Base-by-base conservation (phyloP, 2,888 invertebrate genomes). In the Leptarthrus brevirostris region DNA sequence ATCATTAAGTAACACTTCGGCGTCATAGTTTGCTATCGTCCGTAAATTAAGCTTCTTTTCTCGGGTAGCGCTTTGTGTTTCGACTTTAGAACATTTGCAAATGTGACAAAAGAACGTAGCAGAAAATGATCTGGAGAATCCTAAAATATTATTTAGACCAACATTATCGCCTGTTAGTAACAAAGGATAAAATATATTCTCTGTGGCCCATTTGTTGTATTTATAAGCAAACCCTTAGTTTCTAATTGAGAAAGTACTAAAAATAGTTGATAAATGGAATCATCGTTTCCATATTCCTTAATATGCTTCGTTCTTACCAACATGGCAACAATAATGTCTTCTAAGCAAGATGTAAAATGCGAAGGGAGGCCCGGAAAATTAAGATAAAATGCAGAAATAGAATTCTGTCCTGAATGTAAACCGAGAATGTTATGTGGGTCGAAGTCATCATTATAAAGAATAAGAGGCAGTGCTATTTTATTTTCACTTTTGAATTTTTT, bases 381-480 rank as follows among this genome's bases (percentile, higher is more conserved):
- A 3, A 66, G 3, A 14, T 47, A 66, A 66, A 66, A 26, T 18
- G 26, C 44, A 16, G 14, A 66, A 47, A 66, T 24, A 44, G 66
- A 22, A 49, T 47, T 66, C 5, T 66, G 24, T 16, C 66, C 66
- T 1, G 47, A 44, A 26, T 66, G 44, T 12, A 47, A 66, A 24
- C 66, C 66, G 1, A 66, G 6, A 26, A 12, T 24, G 18, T 66
- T 66, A 24, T 26, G 47, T 26, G 66, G 66, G 14, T 47, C 66
- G 14, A 66, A 66, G 24, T 66, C 66, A 12, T 66, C 66, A 14
- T 47, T 66, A 12, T 66, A 66, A 18, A 66, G 18, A 47, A 47
- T 2, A 14, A 24, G 4, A 3, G 61, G n/a, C n/a, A n/a, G n/a
- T n/a, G n/a, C n/a, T n/a, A n/a, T n/a, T n/a, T n/a, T n/a, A n/a